A percentile compares a stretch with the other conserved stretches of the same genome.
Conservation (phyloP, 1,140 invertebrate species). For the Leptinotarsa undecemlineata region DNA sequence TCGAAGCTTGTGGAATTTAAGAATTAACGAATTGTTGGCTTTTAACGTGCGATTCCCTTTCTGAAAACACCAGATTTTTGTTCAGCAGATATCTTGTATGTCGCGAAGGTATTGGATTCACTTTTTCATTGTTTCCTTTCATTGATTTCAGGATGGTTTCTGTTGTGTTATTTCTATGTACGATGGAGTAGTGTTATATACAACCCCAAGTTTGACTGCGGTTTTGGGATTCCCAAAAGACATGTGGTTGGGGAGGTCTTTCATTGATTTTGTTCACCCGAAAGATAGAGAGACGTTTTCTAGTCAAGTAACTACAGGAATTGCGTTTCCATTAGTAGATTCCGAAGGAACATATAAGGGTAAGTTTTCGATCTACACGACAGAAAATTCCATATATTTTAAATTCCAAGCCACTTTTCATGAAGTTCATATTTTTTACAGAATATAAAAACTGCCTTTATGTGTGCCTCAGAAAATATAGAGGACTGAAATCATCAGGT, state of each 20-base stretch:
- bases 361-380: slow-evolving; percentile 11
- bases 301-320: slow-evolving; percentile 60
- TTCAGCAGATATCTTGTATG: no score
- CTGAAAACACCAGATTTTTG: not conserved
- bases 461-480: slow-evolving; percentile 61
- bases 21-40: no score
- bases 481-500: slow-evolving; percentile 59
- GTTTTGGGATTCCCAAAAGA: slow-evolving; percentile 80
- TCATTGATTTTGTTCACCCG: slow-evolving; percentile 84
- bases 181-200: slow-evolving; percentile 78
- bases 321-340: slow-evolving; percentile 59
- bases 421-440: slow-evolving; percentile 18
- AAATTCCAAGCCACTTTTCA: not conserved
- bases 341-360: slow-evolving; percentile 51
- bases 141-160: slow-evolving; percentile 68
- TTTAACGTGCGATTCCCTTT: not conserved
- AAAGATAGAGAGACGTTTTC: slow-evolving; percentile 67
- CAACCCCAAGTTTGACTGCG: slow-evolving; percentile 69
- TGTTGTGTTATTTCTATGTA: slow-evolving; percentile 80
- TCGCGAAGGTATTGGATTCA: not conserved
- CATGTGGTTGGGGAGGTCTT: slow-evolving; percentile 82
- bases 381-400: no score
- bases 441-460: slow-evolving; percentile 54
- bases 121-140: slow-evolving; percentile 28
- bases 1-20: no score